Base-by-base conservation (phyloP, 2,888 invertebrate genomes). In the Amitus sp. region DNA sequence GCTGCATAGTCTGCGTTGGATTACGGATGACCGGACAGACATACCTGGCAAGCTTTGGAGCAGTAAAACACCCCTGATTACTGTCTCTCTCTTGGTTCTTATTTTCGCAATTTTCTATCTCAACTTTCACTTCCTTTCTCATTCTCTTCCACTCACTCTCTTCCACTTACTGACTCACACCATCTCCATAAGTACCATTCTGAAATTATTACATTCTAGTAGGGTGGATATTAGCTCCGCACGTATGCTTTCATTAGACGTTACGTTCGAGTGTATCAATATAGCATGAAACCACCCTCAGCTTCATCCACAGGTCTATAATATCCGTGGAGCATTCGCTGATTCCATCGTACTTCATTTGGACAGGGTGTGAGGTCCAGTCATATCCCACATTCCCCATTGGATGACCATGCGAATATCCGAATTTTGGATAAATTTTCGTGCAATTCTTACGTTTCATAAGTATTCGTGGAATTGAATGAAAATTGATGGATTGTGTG, bases 241-340 rank as follows among this genome's bases (percentile, higher is more conserved):
- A 73, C 76, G 73, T 78, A 74, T 77, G 77, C 79, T 79, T 79
- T 79, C 79, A 79, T 79, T 79, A 79, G 79, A 78, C 76, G 75
- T 77, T 79, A 77, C 78, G 79, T 76, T 78, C 77, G 77, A 78
- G 76, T 77, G 75, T 78, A 78, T 79, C 78, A 78, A 79, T 79
- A 79, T 77, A 77, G 74, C 78, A 72, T 72, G 67, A 74, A 78
- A 76, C 77, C 74, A 73, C 73, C 74, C 75, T 74, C 74, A 66
- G 73, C 75, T 74, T 74, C 76, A 79, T 79, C 78, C 77, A 76
- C 77, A 75, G 76, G 73, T 79, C 79, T 78, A 79, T 79, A 78
- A 79, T 79, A 79, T 79, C 75, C 70, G 69, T 72, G 68, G 66
- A 66, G 73, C 66, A 75, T 75, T 75, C 71, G 76, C 74, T 49